Percentiles rank a stretch among this genome's conserved stretches.
These are phyloP conservation scores for Notolepis coatsorum DNA, from an alignment of 2,797 vertebrate genomes.

Conservation along the genomic window DNA sequence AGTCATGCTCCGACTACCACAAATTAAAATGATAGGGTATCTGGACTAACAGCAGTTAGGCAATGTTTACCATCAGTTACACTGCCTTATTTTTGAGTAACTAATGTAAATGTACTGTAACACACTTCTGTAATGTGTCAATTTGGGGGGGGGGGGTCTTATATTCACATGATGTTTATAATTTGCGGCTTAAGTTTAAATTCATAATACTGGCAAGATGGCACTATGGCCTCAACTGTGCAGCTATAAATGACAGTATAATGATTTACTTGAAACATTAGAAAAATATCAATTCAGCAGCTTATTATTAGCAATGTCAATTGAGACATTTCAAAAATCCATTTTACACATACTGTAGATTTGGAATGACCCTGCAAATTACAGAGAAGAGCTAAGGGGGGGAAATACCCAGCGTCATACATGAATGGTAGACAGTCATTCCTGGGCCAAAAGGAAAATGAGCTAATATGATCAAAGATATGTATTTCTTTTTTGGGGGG, in stretches of 20 bases:
- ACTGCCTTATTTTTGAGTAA: not conserved
- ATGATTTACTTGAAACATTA: constrained; percentile 32
- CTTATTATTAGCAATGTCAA: constrained; percentile 27
- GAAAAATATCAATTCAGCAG: constrained; percentile 47
- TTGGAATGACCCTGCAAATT: constrained; percentile 39
- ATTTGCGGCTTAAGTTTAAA: constrained; percentile 34
- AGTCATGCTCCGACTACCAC: constrained; percentile 10
- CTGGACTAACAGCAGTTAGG: not conserved
- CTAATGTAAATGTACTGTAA: constrained; percentile 1
- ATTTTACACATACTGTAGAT: constrained; percentile 13
- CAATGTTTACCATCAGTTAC: not conserved
- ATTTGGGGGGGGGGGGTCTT: not conserved
- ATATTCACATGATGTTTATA: constrained; percentile 11
- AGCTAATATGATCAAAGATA: constrained; percentile 5
- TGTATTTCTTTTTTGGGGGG: too few species aligned
- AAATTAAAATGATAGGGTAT: not conserved
- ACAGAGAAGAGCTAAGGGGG: constrained; percentile 22
- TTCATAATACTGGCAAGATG: constrained; percentile 41
- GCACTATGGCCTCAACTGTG: constrained; percentile 57
- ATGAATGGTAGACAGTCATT: not conserved
- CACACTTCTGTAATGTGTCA: not conserved
- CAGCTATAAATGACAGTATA: constrained; percentile 21
- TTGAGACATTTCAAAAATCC: constrained; percentile 18
- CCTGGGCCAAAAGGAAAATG: constrained; percentile 12
- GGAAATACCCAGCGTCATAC: not conserved